Conservation (phyloP, 2,797 vertebrate species). For the Discoglossus pictus region DNA sequence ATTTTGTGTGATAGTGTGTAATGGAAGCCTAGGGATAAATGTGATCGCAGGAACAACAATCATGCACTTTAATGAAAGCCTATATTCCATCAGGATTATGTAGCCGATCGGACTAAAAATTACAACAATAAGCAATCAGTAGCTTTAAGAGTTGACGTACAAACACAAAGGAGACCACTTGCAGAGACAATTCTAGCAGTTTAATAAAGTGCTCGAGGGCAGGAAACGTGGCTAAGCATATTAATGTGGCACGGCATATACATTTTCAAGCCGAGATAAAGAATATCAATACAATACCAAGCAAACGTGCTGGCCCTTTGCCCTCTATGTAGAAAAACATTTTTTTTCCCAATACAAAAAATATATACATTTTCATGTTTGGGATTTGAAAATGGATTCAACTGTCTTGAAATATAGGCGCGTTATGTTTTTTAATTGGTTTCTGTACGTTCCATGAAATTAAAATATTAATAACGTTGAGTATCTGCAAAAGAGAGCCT, state of each 20-base stretch:
- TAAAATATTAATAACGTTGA: conserved; percentile 46
- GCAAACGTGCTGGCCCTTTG: conserved; percentile 8
- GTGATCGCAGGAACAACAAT: conserved; percentile 20
- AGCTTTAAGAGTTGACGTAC: conserved; percentile 32
- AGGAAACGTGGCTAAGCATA: conserved; percentile 36
- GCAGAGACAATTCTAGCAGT: conserved; percentile 41
- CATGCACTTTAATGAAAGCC: conserved; percentile 30
- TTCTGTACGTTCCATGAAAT: conserved; percentile 30
- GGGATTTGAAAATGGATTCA: conserved; percentile 22
- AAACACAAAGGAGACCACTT: conserved; percentile 36
- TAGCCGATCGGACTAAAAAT: conserved; percentile 29
- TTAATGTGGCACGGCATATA: conserved; percentile 26
- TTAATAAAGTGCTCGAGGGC: conserved; percentile 42
- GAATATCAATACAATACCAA: conserved; percentile 25
- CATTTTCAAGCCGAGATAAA: conserved; percentile 33
- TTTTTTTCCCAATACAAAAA: no score
- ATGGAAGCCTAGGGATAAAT: conserved; percentile 23
- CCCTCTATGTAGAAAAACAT: no score
- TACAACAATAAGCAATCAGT: conserved; percentile 42
- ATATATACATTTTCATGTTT: no score
- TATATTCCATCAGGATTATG: conserved; percentile 28
- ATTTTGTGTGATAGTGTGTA: conserved; percentile 16
- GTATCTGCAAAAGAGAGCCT: conserved; percentile 53
- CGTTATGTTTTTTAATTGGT: neutral
- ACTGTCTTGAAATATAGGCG: no score